Evolutionary conservation across 2,888 invertebrate genomes (phyloP), one percentile per base, ranked within the genome.

Genomic region (Lasius fuliginosus): DNA sequence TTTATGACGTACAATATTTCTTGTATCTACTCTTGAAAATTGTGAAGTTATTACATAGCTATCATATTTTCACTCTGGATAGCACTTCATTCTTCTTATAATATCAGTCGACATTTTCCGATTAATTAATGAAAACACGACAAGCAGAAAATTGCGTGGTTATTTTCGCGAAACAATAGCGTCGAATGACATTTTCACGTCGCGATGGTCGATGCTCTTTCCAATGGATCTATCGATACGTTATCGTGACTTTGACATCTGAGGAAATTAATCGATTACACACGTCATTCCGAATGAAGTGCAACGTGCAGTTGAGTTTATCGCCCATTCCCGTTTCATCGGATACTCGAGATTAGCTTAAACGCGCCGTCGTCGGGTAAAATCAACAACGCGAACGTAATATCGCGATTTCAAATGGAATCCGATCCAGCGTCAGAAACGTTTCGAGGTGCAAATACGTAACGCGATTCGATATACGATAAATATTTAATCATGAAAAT

Each of bases 191-290:
- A 60, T 58, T 58, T 69, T 76, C 23, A 27, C 3, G 18, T 53
- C 27, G 12, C 56, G 30, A 58, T 42, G 69, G 77, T 69, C 71
- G 71, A 71, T 71, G 46, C 60, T 81, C 36, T n/a, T 8, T n/a
- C 23, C 18, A 12, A 18, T 36, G 67, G 33, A 60, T 83, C 18
- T 46, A 83, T 77, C 42, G 82, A 60, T 67, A 3, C 46, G 33
- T 71, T 60, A 79, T 33, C 18, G 11, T n/a, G 56, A 18, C 11
- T 60, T 49, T 56, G 77, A 58, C 56, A 56, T 71, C 6, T 18
- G 71, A 71, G 79, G 8, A 71, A 81, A 81, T 81, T 81, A 46
- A 81, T 81, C 46, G 73, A 71, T 71, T 46, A 71, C 79, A 71
- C 30, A 33, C 73, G 60, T 60, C 71, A 71, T 46, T 60, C 60